A percentile compares a stretch with the other conserved stretches of the same genome.
phyloP scores from a whole-genome alignment of 2,797 vertebrate genomes.

The Takifugu ocellatus region DNA sequence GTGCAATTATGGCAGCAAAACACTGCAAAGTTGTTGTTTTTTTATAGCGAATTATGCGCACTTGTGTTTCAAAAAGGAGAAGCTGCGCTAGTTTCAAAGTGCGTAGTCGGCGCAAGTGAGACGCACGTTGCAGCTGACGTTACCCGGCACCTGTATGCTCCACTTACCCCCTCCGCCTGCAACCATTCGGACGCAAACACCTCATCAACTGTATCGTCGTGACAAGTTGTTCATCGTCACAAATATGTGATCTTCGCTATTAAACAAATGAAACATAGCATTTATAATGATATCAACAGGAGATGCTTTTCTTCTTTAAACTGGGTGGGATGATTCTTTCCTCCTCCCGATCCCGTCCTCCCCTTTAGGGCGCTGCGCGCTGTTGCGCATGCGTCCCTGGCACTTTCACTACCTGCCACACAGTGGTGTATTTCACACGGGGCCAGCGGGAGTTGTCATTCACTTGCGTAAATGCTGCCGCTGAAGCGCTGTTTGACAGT shows the following conservation, averaged over 20 bases:
- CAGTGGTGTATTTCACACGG: conserved; percentile 77
- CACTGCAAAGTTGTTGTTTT: background rate
- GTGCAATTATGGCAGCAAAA: conserved; percentile 13
- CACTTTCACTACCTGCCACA: conserved; percentile 78
- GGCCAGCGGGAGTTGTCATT: conserved; percentile 65
- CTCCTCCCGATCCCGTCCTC: conserved; percentile 2
- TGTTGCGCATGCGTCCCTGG: conserved; percentile 72
- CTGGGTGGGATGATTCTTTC: conserved; percentile 42
- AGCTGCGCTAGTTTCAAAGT: background rate
- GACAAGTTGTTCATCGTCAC: conserved; percentile 4
- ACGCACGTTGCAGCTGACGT: too few relatives aligned
- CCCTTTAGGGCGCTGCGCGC: conserved; percentile 15
- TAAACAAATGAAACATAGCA: background rate
- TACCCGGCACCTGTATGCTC: too few relatives aligned
- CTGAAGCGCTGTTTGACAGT: conserved; percentile 57
- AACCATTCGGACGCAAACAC: too few relatives aligned
- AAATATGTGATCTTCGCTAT: background rate
- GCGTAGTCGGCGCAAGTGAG: too few relatives aligned
- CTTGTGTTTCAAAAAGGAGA: background rate
- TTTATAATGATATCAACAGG: conserved; percentile 10
- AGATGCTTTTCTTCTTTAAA: conserved; percentile 45
- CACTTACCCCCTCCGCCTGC: too few relatives aligned
- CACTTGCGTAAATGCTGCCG: conserved; percentile 69
- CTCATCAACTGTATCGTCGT: too few relatives aligned
- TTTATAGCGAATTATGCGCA: too few relatives aligned